These are phyloP conservation scores for Diabrotica undecimpunctata DNA, from an alignment of 1,140 invertebrate species.

Conservation along the genomic window DNA sequence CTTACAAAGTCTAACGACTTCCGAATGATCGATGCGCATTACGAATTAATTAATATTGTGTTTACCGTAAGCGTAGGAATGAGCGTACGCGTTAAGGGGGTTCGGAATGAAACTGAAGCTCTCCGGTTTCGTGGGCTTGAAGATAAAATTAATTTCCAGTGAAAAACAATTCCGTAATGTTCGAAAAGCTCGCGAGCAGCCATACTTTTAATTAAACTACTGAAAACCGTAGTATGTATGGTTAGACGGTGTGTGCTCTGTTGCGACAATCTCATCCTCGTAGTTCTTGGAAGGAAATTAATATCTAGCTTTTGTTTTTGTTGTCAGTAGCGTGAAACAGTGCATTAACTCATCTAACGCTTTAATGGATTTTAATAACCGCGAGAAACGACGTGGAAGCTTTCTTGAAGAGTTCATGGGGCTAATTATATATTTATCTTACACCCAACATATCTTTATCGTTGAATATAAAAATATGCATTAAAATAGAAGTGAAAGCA, in stretches of 20 bases:
- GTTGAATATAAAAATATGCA: too few relatives aligned
- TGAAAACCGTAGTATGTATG: not conserved
- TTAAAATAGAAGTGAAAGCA: too few relatives aligned
- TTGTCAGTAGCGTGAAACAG: not conserved
- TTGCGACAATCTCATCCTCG: not conserved
- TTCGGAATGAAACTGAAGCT: too few relatives aligned
- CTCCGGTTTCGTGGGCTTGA: not conserved
- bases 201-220: not conserved
- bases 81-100: too few relatives aligned
- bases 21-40: too few relatives aligned
- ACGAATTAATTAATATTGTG: too few relatives aligned
- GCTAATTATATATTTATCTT: too few relatives aligned
- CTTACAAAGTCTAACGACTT: too few relatives aligned
- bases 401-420: not conserved
- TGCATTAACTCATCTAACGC: not conserved
- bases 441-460: too few relatives aligned
- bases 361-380: not conserved
- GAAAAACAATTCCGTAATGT: slow-evolving; percentile 2
- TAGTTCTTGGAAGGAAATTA: not conserved
- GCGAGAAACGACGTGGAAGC: not conserved
- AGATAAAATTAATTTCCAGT: not conserved
- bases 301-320: slow-evolving; percentile 1
- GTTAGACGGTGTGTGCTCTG: not conserved
- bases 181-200: not conserved
- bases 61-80: too few relatives aligned